Percentiles rank a stretch among this genome's conserved stretches.
Conservation (phyloP, 2,797 vertebrate genomes). For the Remorina albescens region DNA sequence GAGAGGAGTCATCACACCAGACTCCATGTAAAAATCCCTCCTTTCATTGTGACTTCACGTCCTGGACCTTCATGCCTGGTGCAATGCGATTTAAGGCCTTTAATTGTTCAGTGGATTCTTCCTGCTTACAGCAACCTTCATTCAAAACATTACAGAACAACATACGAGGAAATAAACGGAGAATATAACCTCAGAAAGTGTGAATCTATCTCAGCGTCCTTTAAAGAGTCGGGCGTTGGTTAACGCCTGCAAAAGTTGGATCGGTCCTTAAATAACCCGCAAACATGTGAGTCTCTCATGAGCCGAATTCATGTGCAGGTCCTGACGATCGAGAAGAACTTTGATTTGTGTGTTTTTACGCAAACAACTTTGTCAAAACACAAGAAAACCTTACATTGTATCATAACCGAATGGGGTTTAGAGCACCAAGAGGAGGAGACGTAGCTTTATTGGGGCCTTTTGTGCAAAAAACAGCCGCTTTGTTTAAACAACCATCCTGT, state of each 20-base stretch:
- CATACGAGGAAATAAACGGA: fast-evolving
- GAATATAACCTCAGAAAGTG: fast-evolving
- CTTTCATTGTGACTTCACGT: neutral
- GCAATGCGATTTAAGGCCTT: neutral
- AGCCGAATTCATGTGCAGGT: neutral
- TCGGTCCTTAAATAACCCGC: conserved; percentile 17
- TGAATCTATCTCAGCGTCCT: fast-evolving
- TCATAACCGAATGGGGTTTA: neutral
- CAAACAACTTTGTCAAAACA: fast-evolving
- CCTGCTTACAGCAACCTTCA: neutral
- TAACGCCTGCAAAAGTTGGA: neutral
- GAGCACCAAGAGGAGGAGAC: fast-evolving
- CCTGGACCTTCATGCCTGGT: too few relatives aligned
- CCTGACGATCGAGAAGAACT: fast-evolving
- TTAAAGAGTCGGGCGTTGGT: conserved; percentile 49
- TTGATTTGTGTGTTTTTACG: fast-evolving
- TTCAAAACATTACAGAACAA: fast-evolving
- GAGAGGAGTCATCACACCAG: conserved; percentile 13
- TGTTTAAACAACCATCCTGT: fast-evolving
- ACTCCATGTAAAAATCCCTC: conserved; percentile 16
- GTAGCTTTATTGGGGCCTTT: neutral
- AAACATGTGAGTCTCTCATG: fast-evolving
- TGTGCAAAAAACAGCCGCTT: neutral
- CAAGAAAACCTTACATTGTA: fast-evolving
- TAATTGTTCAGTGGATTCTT: fast-evolving